Evolutionary conservation across 2,888 invertebrate genomes (phyloP), one percentile per base, ranked within the genome.

Genomic region (Ormyrus pomaceus): DNA sequence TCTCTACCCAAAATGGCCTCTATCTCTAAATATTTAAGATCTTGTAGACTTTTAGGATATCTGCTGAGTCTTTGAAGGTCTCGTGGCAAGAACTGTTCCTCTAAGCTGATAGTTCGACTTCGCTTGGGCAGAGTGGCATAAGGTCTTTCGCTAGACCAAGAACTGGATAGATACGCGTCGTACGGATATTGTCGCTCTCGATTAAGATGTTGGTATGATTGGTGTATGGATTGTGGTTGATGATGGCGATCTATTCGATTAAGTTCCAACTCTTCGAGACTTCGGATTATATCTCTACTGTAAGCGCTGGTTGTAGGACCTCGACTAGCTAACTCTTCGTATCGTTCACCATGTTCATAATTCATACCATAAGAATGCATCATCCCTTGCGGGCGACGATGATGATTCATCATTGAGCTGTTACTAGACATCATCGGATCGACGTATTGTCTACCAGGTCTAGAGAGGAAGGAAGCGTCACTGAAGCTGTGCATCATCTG

Each of bases 11-110:
- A 79, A 19, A 88, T 87, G n/a, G 86, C 86, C 77, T 90, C 89
- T 74, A 88, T 84, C 73, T 89, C 89, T 10, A 89, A 83, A 66
- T 88, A 88, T 13, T 88, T 89, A 13, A 90, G 85, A 76, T 90
- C 89, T 77, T 87, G 87, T 62, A 90, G 82, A 76, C 89, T 90
- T 77, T 86, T 88, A 2, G 88, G 88, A 75, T 88, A 88, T 13
- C 83, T 76, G 51, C 85, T 85, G 9, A 85, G 83, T 4, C 85
- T 76, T 11, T 83, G 81, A 5, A 86, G 79, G 62, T 85, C 85
- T 45, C 80, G 77, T 55, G 85, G 83, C 55, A 83, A 77, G 77
- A 85, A 82, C 80, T 85, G 86, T 76, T 86, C 85, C 51, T 85
- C 84, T 65, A 87, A 85, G 80, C 86, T 84, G 79, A 85, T 82